Base-by-base conservation (phyloP, 2,113 vertebrate species). In the Pao palembangensis region DNA sequence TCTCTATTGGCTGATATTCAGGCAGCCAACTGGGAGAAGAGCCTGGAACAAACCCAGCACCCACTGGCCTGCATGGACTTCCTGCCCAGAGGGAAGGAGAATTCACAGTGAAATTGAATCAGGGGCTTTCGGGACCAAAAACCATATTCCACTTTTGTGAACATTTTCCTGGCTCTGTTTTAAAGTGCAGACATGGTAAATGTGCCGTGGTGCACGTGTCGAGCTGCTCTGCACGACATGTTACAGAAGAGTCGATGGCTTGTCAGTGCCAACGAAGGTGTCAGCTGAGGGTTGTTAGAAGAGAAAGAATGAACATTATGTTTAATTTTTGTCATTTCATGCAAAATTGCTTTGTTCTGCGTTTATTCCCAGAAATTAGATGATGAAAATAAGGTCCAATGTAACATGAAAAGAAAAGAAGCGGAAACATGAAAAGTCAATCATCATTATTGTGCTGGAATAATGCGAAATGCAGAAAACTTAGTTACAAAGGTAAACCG, bases 21-120 rank as follows among this genome's bases (percentile, higher is more conserved):
- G 34, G 11, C 14, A 25, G 28, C 63, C 69, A 63, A n/a, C 5
- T 68, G 72, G 63, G 53, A 64, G 47, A 52, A 55, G 53, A 76
- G 44, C 31, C 53, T 61, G 62, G 67, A 64, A 52, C 15, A 43
- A 47, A 60, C 21, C 73, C 61, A 72, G 43, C 19, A 64, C 53
- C 53, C 47, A 51, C 15, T 41, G 58, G 55, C 55, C 52, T 44
- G 38, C 46, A 31, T 57, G 49, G 62, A 68, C 41, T 48, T 51
- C 43, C 12, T 44, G 15, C 46, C 25, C 16, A 38, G 56, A 49
- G 19, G 19, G 17, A 50, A 63, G 31, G 61, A 47, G 6, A 49
- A 51, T 61, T 25, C 23, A n/a, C 31, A 51, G 12, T 23, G 62
- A 54, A 65, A 58, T 50, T 21, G 21, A 50, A 55, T 51, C 6